A percentile compares a stretch with the other conserved stretches of the same genome.
Evolutionary conservation across 2,797 vertebrate species (phyloP).

Genomic region (Chelonia mydas): DNA sequence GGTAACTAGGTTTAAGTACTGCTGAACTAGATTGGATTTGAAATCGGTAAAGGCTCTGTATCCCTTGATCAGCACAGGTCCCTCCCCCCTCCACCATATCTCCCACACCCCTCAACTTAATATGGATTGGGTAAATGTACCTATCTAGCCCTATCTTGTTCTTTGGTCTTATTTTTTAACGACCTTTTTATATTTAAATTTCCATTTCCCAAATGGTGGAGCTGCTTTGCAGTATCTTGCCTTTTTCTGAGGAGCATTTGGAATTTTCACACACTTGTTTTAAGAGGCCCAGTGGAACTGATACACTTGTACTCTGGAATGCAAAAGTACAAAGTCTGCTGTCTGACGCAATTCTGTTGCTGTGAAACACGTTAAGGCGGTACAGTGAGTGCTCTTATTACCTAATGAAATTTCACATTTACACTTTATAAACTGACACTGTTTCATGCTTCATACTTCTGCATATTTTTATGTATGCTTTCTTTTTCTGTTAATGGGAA

Average conservation of each 20-base stretch:
- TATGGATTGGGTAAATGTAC: background rate
- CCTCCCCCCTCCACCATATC: background rate
- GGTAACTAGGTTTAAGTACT: background rate
- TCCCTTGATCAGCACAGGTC: background rate
- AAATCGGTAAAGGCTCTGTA: background rate
- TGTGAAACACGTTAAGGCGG: background rate
- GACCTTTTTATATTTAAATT: background rate
- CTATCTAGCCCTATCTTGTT: slow-evolving; percentile 3
- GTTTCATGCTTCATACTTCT: background rate
- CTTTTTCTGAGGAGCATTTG: slow-evolving; percentile 26
- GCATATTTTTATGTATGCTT: background rate
- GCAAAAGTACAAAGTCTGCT: background rate
- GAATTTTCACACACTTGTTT: slow-evolving; percentile 42
- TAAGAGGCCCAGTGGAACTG: slow-evolving; percentile 39
- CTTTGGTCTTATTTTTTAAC: slow-evolving; percentile 32
- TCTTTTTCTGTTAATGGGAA: background rate
- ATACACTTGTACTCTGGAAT: background rate
- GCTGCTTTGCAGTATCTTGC: slow-evolving; percentile 5
- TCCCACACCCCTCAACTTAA: background rate
- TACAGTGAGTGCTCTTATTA: background rate
- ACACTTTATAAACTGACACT: background rate
- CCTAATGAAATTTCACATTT: slow-evolving; percentile 12
- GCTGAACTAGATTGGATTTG: background rate
- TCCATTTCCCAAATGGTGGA: slow-evolving; percentile 29
- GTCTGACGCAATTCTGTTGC: background rate